phyloP scores from a whole-genome alignment of 2,797 vertebrate genomes.

The Aulostomus chinensis region DNA sequence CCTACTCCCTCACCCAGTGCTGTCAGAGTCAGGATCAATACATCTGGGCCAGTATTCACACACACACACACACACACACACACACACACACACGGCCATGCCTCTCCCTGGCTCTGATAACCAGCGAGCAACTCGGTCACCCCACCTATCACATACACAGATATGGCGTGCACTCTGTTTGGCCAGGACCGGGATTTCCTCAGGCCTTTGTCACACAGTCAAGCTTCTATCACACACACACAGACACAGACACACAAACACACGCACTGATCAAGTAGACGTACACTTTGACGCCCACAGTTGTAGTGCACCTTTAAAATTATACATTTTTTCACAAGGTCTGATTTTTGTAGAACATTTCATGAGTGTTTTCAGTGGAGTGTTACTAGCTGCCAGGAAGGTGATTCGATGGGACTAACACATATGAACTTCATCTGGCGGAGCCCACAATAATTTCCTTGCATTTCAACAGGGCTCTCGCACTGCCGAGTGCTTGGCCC shows the following conservation, averaged over 20 bases:
- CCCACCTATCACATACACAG: constrained; percentile 59
- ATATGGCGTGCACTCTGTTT: constrained; percentile 59
- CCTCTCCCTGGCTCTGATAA: constrained; percentile 68
- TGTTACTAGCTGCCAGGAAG: too few relatives aligned
- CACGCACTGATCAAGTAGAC: constrained; percentile 16
- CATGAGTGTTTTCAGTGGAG: too few relatives aligned
- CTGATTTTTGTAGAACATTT: too few relatives aligned
- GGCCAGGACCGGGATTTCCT: constrained; percentile 58
- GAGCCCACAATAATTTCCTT: too few relatives aligned
- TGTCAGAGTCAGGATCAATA: constrained; percentile 77
- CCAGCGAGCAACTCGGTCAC: constrained; percentile 63
- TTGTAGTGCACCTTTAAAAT: too few relatives aligned
- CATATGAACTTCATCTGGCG: too few relatives aligned
- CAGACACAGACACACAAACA: too few relatives aligned
- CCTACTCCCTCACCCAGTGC: constrained; percentile 47
- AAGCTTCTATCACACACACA: constrained; percentile 35
- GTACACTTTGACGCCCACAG: constrained; percentile 31
- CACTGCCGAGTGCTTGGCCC: too few relatives aligned
- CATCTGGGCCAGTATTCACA: constrained; percentile 73
- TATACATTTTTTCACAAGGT: too few relatives aligned
- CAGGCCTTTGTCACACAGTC: constrained; percentile 49
- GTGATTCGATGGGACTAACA: too few relatives aligned
- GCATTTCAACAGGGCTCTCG: too few relatives aligned
- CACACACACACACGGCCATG: constrained; percentile 56
- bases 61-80: too few relatives aligned